phyloP scores from a whole-genome alignment of 2,113 vertebrate genomes.

The Poeciliopsis prolifica region DNA sequence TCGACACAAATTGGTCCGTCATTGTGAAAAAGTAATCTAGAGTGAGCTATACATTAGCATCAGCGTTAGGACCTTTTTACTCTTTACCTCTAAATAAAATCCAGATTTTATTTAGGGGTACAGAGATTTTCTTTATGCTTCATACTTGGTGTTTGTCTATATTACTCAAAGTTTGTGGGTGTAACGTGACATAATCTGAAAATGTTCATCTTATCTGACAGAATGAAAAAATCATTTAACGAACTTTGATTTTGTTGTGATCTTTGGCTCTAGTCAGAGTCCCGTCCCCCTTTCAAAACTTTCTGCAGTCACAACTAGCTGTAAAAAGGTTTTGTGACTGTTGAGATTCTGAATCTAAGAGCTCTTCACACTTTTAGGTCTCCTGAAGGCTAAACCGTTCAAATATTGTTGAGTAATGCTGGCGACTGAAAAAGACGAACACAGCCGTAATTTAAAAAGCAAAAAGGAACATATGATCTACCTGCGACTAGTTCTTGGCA shows the following conservation, averaged over 20 bases:
- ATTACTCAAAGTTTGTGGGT: neutral
- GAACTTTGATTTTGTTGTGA: neutral
- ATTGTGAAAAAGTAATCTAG: too few relatives aligned
- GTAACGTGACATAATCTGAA: neutral
- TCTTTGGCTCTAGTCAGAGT: neutral
- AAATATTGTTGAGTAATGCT: slow-evolving; percentile 8
- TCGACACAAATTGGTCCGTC: too few relatives aligned
- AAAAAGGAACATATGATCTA: slow-evolving; percentile 15
- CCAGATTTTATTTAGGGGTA: too few relatives aligned
- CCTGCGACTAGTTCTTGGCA: neutral
- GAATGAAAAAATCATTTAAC: neutral
- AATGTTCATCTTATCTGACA: neutral
- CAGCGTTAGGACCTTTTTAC: neutral
- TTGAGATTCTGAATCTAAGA: slow-evolving; percentile 45
- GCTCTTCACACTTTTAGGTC: slow-evolving; percentile 27
- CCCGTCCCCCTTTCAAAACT: neutral
- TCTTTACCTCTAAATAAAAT: too few relatives aligned
- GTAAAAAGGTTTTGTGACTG: slow-evolving; percentile 59
- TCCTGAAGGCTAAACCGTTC: neutral
- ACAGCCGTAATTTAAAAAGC: slow-evolving; percentile 11
- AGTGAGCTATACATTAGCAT: too few relatives aligned
- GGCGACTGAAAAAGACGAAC: neutral
- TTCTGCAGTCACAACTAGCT: slow-evolving; percentile 39
- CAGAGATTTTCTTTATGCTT: neutral
- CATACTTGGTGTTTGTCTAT: too few relatives aligned